Percentiles rank a stretch among this genome's conserved stretches.
Evolutionary conservation across 92 coral and sea anemone genomes (phyloP).

Genomic region (Pocillopora grandis): DNA sequence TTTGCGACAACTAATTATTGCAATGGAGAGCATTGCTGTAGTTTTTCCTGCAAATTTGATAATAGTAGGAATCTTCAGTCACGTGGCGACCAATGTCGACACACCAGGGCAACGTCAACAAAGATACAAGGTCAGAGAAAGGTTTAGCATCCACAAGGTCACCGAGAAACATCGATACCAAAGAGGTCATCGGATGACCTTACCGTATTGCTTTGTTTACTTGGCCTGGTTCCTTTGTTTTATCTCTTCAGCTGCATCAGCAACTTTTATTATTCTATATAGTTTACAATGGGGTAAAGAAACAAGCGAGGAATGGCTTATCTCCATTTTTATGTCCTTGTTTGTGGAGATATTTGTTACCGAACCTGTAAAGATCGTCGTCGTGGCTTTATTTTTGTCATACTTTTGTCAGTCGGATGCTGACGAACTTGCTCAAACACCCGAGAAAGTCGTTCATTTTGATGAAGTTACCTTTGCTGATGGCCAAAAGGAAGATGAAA

Average conservation of each 20-base stretch:
- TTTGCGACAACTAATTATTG: constrained; percentile 58
- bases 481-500: not conserved
- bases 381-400: constrained; percentile 25
- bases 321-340: constrained; percentile 53
- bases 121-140: not conserved
- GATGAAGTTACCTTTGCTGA: not conserved
- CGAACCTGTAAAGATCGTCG: constrained; percentile 42
- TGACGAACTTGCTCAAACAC: not conserved
- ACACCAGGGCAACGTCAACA: not conserved
- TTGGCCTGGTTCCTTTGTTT: constrained; percentile 57
- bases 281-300: constrained; percentile 64
- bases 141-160: constrained; percentile 26
- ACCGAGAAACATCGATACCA: not conserved
- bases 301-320: constrained; percentile 53
- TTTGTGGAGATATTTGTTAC: constrained; percentile 53
- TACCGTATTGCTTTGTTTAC: constrained; percentile 43
- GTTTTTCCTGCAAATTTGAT: constrained; percentile 55
- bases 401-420: constrained; percentile 15
- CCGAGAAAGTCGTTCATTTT: not conserved
- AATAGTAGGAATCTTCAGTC: constrained; percentile 42
- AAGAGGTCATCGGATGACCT: not conserved
- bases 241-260: constrained; percentile 39
- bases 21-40: constrained; percentile 51
- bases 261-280: constrained; percentile 53
- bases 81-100: constrained; percentile 5